phyloP scores from a whole-genome alignment of 30 jellyfish, hydroid and myxozoan species.

The Catostylus mosaicus region DNA sequence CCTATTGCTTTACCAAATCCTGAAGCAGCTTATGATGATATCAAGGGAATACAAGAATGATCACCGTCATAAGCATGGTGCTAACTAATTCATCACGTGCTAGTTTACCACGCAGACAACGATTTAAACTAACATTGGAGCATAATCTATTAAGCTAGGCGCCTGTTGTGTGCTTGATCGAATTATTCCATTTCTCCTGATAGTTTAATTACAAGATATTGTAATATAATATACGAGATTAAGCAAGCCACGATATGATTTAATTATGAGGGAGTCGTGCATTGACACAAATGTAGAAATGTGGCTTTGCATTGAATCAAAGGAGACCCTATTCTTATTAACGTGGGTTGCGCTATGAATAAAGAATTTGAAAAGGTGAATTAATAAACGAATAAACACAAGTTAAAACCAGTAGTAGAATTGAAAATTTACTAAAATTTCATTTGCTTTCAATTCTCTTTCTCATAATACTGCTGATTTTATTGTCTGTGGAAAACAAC shows the following conservation, averaged over 20 bases:
- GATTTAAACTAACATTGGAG: constrained; percentile 32
- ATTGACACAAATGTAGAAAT: constrained; percentile 16
- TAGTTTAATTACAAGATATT: constrained; percentile 65
- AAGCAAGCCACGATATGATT: constrained; percentile 51
- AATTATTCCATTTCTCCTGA: constrained; percentile 62
- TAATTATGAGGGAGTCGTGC: constrained; percentile 48
- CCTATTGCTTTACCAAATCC: no score
- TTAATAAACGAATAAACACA: background rate
- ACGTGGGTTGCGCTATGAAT: background rate
- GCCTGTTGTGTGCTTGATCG: constrained; percentile 66
- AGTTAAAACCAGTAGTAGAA: background rate
- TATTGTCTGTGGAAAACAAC: no score
- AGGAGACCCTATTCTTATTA: background rate
- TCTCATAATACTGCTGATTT: no score
- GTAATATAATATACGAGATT: constrained; percentile 57
- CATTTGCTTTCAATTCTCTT: background rate
- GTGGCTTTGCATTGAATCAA: constrained; percentile 48
- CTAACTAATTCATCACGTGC: constrained; percentile 8
- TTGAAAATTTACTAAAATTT: background rate
- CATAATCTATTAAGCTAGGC: constrained; percentile 63
- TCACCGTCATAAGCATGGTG: background rate
- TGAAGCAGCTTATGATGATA: background rate
- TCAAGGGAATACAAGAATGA: background rate
- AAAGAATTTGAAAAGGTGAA: background rate
- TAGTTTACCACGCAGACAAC: constrained; percentile 19